phyloP scores from a whole-genome alignment of 1,140 invertebrate species.

The Pseudomyrmex concolor region DNA sequence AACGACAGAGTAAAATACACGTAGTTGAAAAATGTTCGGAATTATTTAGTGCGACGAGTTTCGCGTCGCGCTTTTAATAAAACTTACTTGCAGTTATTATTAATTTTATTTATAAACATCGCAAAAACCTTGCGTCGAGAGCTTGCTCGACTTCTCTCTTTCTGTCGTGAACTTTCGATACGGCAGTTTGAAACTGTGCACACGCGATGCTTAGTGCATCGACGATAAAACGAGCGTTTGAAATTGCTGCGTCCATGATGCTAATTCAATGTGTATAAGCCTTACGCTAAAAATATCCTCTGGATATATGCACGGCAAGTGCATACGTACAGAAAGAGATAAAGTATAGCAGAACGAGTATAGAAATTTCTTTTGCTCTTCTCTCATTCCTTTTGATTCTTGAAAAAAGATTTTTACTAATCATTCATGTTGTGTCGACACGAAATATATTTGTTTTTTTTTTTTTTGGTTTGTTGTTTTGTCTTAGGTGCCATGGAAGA shows the following conservation, averaged over 20 bases:
- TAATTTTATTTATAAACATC: too few species aligned
- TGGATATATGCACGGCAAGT: background rate
- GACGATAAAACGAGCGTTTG: background rate
- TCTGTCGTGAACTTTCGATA: background rate
- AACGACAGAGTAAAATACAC: background rate
- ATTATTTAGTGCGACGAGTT: background rate
- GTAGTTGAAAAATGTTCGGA: background rate
- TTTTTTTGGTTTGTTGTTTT: conserved; percentile 9
- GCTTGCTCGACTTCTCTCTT: too few species aligned
- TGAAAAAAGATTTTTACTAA: background rate
- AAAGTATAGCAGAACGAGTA: background rate
- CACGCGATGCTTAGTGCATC: background rate
- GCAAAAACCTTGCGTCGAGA: too few species aligned
- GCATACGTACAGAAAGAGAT: conserved; percentile 6
- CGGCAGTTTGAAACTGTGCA: background rate
- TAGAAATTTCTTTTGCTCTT: too few species aligned
- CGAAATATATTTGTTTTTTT: background rate
- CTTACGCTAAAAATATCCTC: conserved; percentile 53
- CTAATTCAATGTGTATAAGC: conserved; percentile 28
- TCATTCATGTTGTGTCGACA: background rate
- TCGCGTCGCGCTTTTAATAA: too few species aligned
- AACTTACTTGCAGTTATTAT: too few species aligned
- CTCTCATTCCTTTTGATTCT: background rate
- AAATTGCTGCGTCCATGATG: conserved; percentile 11
- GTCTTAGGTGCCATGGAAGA: conserved; percentile 18